Conservation (phyloP, 2,113 vertebrate species). For the Nerophis lumbriciformis region DNA sequence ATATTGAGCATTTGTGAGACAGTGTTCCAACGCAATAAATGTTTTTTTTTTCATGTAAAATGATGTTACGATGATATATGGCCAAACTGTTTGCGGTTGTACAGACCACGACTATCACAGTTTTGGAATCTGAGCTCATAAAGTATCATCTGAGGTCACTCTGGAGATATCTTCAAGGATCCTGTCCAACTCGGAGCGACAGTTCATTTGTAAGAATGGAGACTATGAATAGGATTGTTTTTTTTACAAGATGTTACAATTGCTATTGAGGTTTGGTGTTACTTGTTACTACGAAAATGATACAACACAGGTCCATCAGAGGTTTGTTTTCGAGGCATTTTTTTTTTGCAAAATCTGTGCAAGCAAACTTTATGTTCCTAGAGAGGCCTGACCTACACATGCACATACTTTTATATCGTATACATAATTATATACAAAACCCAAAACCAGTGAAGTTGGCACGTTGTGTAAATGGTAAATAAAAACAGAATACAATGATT, state of each 20-base stretch:
- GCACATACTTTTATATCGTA: background rate
- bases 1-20: too few species aligned
- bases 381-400: background rate
- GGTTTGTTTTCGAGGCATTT: too few species aligned
- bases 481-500: background rate
- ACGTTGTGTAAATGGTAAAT: too few species aligned
- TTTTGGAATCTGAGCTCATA: slow-evolving; percentile 92
- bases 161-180: slow-evolving; percentile 89
- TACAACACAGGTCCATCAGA: too few species aligned
- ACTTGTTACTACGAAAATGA: too few species aligned
- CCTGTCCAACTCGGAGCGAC: slow-evolving; percentile 86
- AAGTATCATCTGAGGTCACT: slow-evolving; percentile 87
- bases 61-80: background rate
- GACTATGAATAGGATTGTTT: background rate
- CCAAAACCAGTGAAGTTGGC: too few species aligned
- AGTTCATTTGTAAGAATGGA: slow-evolving; percentile 73
- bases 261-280: too few species aligned
- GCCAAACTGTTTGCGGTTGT: slow-evolving; percentile 92
- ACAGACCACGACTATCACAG: slow-evolving; percentile 89
- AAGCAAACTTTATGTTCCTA: background rate
- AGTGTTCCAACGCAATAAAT: too few species aligned
- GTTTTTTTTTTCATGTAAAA: background rate
- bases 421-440: too few species aligned
- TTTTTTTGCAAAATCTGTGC: background rate
- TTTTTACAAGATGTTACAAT: too few species aligned